Evolutionary conservation across 1,140 invertebrate genomes (phyloP), one percentile per base, ranked within the genome.

Genomic region (Anadara kagoshimensis): DNA sequence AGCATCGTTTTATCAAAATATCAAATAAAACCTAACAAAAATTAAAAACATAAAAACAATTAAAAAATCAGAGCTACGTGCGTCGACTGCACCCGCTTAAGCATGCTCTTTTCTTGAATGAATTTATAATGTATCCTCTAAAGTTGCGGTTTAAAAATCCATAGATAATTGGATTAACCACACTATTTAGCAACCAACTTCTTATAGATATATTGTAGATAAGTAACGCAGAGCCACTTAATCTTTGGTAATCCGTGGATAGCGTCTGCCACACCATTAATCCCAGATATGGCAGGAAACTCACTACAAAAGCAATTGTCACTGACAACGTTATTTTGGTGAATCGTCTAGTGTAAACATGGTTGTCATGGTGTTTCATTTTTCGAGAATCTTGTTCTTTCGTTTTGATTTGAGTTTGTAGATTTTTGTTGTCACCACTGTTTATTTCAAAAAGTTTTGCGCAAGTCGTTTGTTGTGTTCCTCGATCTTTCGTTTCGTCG

Each of bases 321-420:
- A 76, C 68, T 26, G 64, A 71, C 7, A 76, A n/a, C 24, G 63
- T 76, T n/a, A 76, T 49, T 16, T 68, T 51, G 0, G 74, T 76
- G 51, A 72, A 76, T 56, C 64, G 61, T 22, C 53, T 62, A 0
- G 63, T 72, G 24, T 76, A 66, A 16, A 72, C 47, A 29, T 76
- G 68, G n/a, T 75, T 67, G 18, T 67, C 67, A 18, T 56, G 51
- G 22, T 64, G n/a, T 49, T 75, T 75, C 53, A 56, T 64, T 29
- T 41, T 18, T 2, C 29, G 2, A 36, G 7, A 7, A 36, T 3
- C 29, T 3, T 36, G 29, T 2, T 36, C 7, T 36, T 36, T 36
- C 29, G 29, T 36, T 36, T 3, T 7, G 29, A 36, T 36, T n/a
- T n/a, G n/a, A n/a, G n/a, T n/a, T n/a, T n/a, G n/a, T n/a, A n/a